Evolutionary conservation across 2,797 vertebrate species (phyloP).

Genomic region (Psittacula echo): DNA sequence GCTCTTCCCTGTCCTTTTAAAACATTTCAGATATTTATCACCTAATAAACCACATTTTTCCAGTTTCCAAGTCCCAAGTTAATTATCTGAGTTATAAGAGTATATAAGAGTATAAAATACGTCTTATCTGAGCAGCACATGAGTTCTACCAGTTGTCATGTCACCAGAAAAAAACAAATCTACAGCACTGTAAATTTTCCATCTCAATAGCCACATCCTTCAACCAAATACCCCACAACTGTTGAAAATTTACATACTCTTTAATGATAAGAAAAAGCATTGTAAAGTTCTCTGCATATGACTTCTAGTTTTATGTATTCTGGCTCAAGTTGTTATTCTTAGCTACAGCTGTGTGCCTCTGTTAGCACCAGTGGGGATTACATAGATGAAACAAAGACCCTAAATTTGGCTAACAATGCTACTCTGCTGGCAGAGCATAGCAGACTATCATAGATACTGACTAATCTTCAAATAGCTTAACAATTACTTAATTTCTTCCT

Average conservation of each 20-base stretch:
- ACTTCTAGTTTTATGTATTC: neutral
- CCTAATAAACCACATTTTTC: neutral
- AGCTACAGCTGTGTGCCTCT: neutral
- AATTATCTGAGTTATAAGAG: too few relatives aligned
- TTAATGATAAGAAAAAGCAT: neutral
- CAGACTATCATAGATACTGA: neutral
- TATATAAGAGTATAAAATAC: too few relatives aligned
- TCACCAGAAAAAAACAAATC: neutral
- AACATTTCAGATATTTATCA: neutral
- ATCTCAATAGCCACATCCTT: neutral
- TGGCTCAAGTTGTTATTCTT: neutral
- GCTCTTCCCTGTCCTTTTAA: neutral
- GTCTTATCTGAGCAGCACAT: neutral
- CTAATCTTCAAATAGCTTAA: constrained; percentile 18
- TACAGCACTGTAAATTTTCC: neutral
- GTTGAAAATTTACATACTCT: neutral
- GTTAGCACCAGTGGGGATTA: neutral
- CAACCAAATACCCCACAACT: neutral
- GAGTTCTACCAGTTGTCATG: neutral
- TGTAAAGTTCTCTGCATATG: neutral
- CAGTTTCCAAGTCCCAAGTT: neutral
- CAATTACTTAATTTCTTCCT: constrained; percentile 21
- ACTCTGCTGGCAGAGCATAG: neutral
- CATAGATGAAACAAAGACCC: neutral
- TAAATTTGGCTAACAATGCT: neutral